These are phyloP conservation scores for Strigamia maritima DNA, from an alignment of 2,888 invertebrate genomes.

Conservation along the genomic window DNA sequence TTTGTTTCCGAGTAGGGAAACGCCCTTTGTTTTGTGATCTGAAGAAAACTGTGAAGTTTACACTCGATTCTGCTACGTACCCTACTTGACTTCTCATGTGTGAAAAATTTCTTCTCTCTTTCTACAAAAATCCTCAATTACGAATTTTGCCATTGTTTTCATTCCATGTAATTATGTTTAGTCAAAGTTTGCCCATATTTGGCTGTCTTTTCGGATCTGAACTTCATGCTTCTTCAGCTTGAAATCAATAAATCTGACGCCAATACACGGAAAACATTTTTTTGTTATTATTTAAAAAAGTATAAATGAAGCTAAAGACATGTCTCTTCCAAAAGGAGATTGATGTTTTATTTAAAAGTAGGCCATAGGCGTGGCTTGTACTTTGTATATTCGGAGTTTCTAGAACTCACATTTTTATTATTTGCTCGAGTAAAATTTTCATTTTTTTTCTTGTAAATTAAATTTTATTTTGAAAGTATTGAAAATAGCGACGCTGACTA, in stretches of 20 bases:
- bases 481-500: no score
- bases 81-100: neutral
- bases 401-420: constrained; percentile 18
- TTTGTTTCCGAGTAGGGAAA: constrained; percentile 26
- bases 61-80: constrained; percentile 15
- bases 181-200: neutral
- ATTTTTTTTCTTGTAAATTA: neutral
- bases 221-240: neutral
- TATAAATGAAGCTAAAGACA: neutral
- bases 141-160: neutral
- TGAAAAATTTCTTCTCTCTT: neutral
- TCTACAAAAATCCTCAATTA: neutral
- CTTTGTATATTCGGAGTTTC: neutral
- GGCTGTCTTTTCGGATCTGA: neutral
- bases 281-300: neutral
- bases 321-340: neutral
- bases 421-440: neutral
- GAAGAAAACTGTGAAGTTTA: constrained; percentile 6
- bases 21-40: constrained; percentile 2
- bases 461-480: no score
- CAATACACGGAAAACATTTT: neutral
- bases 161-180: neutral
- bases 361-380: constrained; percentile 18
- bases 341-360: constrained; percentile 2
- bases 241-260: neutral